A percentile compares a stretch with the other conserved stretches of the same genome.
phyloP scores from a whole-genome alignment of 2,113 vertebrate species.

The Phainopepla nitens region DNA sequence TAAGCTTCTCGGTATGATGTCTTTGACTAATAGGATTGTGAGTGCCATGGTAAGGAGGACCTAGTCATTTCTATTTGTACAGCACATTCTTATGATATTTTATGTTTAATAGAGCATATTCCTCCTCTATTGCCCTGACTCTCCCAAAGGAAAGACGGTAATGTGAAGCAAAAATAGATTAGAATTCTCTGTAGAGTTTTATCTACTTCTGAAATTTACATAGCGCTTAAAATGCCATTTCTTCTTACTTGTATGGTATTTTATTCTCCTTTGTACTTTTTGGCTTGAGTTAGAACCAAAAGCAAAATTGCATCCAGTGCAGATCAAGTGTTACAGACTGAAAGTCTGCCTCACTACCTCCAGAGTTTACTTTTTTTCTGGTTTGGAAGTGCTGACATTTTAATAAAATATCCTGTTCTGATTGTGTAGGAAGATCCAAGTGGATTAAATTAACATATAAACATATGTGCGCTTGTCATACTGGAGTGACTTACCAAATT shows the following conservation, averaged over 20 bases:
- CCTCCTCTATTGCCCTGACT: background rate
- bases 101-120: background rate
- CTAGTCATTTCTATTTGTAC: background rate
- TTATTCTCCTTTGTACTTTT: background rate
- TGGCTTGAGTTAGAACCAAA: background rate
- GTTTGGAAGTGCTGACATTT: background rate
- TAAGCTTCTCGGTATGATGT: background rate
- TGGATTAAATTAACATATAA: background rate
- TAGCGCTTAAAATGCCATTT: background rate
- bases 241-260: background rate
- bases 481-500: background rate
- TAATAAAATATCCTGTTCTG: background rate
- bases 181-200: background rate
- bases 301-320: background rate
- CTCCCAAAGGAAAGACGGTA: background rate
- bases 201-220: background rate
- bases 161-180: background rate
- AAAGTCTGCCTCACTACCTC: background rate
- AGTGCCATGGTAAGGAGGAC: background rate
- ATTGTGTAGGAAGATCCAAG: background rate
- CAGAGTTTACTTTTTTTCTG: background rate
- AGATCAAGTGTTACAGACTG: background rate
- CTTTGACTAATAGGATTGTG: background rate
- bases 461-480: background rate
- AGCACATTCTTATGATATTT: background rate